Percentiles rank a stretch among this genome's conserved stretches.
These are phyloP conservation scores for Ciconia stormi DNA, from an alignment of 2,113 vertebrate species.

Conservation along the genomic window DNA sequence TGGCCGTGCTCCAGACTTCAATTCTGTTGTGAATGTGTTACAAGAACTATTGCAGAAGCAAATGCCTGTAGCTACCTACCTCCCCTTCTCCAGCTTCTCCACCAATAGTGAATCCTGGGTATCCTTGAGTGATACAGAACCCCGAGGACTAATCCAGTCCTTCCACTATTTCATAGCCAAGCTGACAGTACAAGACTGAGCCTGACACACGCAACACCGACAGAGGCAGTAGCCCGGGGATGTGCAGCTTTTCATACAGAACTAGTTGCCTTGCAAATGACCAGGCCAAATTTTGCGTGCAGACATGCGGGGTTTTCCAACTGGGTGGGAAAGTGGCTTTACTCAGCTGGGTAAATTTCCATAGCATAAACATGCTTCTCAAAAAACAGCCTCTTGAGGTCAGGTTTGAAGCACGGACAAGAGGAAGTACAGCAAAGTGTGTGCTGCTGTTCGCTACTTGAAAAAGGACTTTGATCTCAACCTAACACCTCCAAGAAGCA, in stretches of 20 bases:
- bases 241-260: neutral
- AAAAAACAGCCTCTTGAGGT: neutral
- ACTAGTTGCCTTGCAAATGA: neutral
- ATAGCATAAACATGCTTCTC: neutral
- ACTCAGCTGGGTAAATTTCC: neutral
- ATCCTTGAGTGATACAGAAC: neutral
- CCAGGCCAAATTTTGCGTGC: neutral
- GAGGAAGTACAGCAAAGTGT: neutral
- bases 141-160: neutral
- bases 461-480: neutral
- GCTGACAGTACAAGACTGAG: neutral
- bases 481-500: neutral
- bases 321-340: neutral
- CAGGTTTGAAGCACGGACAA: neutral
- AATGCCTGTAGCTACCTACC: too few species aligned
- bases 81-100: neutral
- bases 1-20: neutral
- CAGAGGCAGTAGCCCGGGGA: rapidly evolving
- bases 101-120: neutral
- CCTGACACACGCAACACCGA: rapidly evolving
- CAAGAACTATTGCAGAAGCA: neutral
- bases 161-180: rapidly evolving
- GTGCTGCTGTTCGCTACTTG: neutral
- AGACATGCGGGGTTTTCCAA: neutral
- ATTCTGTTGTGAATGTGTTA: too few species aligned